Percentiles rank a stretch among this genome's conserved stretches.
Evolutionary conservation across 2,113 vertebrate genomes (phyloP).

Genomic region (Archilochus colubris): DNA sequence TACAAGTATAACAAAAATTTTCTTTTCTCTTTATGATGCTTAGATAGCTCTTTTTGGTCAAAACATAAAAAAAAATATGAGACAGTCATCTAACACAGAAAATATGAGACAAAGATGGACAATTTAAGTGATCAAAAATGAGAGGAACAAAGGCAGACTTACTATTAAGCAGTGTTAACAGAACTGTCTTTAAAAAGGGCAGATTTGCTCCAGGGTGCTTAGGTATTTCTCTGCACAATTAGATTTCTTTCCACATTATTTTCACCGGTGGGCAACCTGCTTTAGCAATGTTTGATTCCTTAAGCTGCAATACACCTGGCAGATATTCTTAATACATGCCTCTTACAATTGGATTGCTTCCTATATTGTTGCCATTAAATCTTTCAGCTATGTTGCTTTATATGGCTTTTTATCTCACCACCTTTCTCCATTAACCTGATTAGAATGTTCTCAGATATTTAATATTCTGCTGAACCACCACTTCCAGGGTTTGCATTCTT

Average conservation of each 20-base stretch:
- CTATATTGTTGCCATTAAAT: background rate
- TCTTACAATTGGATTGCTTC: background rate
- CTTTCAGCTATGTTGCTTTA: background rate
- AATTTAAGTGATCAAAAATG: background rate
- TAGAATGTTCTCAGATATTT: background rate
- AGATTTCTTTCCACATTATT: background rate
- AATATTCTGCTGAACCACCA: background rate
- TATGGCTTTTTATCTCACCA: background rate
- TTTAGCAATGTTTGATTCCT: background rate
- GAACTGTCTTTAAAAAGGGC: background rate
- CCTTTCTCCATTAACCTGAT: background rate
- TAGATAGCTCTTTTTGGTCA: background rate
- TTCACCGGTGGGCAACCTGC: background rate
- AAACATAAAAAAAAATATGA: background rate
- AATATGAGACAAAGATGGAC: background rate
- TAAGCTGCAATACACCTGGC: background rate
- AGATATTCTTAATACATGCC: background rate
- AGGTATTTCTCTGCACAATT: background rate
- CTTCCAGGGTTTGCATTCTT: background rate
- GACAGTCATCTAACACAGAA: background rate
- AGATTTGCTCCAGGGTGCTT: accelerated
- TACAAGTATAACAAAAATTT: background rate
- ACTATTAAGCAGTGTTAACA: background rate
- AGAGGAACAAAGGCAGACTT: background rate
- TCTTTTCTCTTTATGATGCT: background rate